A percentile compares a stretch with the other conserved stretches of the same genome.
phyloP scores from a whole-genome alignment of 2,888 invertebrate species.

The Bursaphelenchus okinawaensis region DNA sequence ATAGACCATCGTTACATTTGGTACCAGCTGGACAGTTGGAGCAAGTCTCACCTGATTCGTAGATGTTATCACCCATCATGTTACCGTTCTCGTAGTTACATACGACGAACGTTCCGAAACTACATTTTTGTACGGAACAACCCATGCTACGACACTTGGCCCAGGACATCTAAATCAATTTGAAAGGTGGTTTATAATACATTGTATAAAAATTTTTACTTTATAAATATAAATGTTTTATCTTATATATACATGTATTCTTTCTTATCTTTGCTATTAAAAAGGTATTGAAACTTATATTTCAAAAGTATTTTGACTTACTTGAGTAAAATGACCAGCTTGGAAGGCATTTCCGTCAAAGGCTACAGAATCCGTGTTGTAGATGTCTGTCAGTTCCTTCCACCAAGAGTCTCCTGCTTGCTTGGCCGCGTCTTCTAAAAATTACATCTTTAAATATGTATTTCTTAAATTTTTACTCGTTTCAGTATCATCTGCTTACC shows the following conservation, averaged over 20 bases:
- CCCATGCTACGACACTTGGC: background rate
- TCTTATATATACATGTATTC: too few relatives aligned
- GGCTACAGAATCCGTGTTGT: background rate
- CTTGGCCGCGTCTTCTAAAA: background rate
- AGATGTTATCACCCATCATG: background rate
- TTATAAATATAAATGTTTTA: too few relatives aligned
- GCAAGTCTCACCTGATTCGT: background rate
- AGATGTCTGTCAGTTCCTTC: background rate
- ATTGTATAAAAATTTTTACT: too few relatives aligned
- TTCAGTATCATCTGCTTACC: too few relatives aligned
- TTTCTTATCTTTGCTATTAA: too few relatives aligned
- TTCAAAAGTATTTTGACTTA: background rate
- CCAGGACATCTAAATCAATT: slow-evolving; percentile 2
- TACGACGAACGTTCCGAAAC: slow-evolving; percentile 3
- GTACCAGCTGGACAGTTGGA: background rate
- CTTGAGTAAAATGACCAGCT: slow-evolving; percentile 8
- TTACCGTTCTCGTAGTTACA: slow-evolving; percentile 1
- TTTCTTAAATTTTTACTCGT: too few relatives aligned
- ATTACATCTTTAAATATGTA: too few relatives aligned
- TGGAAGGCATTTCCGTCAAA: background rate
- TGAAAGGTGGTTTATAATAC: too few relatives aligned
- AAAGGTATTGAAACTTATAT: background rate
- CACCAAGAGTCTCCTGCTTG: background rate
- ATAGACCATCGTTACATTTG: background rate
- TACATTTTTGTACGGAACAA: background rate